phyloP scores from a whole-genome alignment of 2,888 invertebrate genomes.

The Graphium colonna region DNA sequence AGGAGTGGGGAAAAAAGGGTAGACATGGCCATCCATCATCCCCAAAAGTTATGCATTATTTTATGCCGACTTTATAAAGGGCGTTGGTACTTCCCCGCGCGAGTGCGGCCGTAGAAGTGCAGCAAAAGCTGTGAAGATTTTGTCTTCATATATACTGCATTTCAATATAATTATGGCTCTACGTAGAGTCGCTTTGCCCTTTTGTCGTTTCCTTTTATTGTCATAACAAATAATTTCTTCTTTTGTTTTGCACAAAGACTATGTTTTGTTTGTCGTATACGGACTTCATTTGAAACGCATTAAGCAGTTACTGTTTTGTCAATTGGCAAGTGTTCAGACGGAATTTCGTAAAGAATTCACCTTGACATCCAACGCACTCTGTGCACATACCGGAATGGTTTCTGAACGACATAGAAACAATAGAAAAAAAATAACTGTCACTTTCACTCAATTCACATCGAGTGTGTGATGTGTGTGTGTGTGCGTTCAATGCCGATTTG shows the following conservation, averaged over 20 bases:
- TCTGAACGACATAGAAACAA: background rate
- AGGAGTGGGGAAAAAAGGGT: too few species aligned
- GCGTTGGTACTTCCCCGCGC: too few species aligned
- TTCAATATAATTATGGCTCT: background rate
- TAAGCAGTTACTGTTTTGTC: background rate
- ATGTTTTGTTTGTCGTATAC: background rate
- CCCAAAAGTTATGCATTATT: too few species aligned
- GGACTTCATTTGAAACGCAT: background rate
- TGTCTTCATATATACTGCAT: too few species aligned
- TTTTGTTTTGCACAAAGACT: background rate
- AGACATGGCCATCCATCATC: too few species aligned
- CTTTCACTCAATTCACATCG: background rate
- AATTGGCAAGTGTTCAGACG: slow-evolving; percentile 21
- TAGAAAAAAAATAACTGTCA: background rate
- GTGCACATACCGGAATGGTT: slow-evolving; percentile 10
- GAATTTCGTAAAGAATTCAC: slow-evolving; percentile 13
- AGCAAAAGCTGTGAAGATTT: too few species aligned
- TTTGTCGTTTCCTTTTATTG: background rate
- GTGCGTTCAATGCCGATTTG: slow-evolving; percentile 3
- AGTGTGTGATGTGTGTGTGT: background rate
- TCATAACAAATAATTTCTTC: background rate
- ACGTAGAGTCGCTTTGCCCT: background rate
- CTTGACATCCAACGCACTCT: slow-evolving; percentile 18
- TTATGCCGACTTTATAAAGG: too few species aligned
- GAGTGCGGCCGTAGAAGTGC: too few species aligned